Evolutionary conservation across 1,140 invertebrate species (phyloP).

Genomic region (Hycleus cichorii): DNA sequence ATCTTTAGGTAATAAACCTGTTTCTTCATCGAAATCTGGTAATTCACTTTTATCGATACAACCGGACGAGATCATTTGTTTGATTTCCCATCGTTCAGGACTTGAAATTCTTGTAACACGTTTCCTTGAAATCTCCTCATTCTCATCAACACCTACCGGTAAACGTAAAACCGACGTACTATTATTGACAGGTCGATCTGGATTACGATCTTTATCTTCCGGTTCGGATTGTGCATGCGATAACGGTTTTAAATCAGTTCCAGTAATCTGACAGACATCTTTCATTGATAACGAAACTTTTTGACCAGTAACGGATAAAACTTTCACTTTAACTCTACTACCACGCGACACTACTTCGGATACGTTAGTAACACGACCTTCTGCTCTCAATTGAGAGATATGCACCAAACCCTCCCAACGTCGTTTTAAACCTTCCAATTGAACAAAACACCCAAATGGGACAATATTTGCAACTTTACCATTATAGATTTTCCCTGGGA

Average conservation of each 20-base stretch:
- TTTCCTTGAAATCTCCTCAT: conserved; percentile 72
- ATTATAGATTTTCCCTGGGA: conserved; percentile 73
- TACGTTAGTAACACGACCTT: conserved; percentile 91
- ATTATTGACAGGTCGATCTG: conserved; percentile 62
- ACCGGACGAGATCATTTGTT: conserved; percentile 79
- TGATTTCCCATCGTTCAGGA: conserved; percentile 89
- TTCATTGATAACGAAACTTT: conserved; percentile 98
- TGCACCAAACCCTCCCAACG: conserved; percentile 95
- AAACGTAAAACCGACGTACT: conserved; percentile 59
- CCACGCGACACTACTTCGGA: conserved; percentile 88
- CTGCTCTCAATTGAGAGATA: conserved; percentile 88
- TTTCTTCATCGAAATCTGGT: conserved; percentile 88
- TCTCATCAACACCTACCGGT: conserved; percentile 57
- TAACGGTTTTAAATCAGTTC: conserved; percentile 88
- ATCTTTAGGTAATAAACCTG: conserved; percentile 75
- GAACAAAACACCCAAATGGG: conserved; percentile 96
- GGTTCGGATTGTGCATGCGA: conserved; percentile 56
- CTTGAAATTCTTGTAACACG: conserved; percentile 89
- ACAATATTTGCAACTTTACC: conserved; percentile 95
- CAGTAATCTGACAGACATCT: conserved; percentile 93
- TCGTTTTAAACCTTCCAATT: conserved; percentile 81
- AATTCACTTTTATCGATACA: conserved; percentile 80
- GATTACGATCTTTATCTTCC: conserved; percentile 71
- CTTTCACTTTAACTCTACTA: conserved; percentile 89
- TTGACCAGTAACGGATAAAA: conserved; percentile 81